phyloP scores from a whole-genome alignment of 2,888 invertebrate species.

The Gnatocerus cornutus region DNA sequence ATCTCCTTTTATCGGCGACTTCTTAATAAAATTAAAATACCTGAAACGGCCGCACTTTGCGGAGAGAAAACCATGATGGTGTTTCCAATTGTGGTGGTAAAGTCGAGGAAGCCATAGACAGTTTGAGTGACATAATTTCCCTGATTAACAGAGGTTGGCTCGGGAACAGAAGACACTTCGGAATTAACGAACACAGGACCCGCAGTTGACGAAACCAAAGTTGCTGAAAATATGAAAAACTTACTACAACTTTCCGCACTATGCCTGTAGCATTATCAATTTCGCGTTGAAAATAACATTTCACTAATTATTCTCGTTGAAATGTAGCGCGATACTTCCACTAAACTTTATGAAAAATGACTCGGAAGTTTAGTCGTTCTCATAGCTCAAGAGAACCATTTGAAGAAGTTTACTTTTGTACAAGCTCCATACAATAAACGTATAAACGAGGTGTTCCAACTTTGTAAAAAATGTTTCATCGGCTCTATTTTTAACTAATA shows the following conservation, averaged over 20 bases:
- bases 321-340: slow-evolving; percentile 44
- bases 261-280: slow-evolving; percentile 10
- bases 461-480: slow-evolving; percentile 23
- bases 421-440: slow-evolving; percentile 57
- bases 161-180: slow-evolving; percentile 53
- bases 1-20: slow-evolving; percentile 2
- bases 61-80: slow-evolving; percentile 97
- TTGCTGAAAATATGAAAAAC: slow-evolving; percentile 56
- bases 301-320: slow-evolving; percentile 35
- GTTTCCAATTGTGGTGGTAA: slow-evolving; percentile 94
- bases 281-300: slow-evolving; percentile 37
- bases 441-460: slow-evolving; percentile 53
- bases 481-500: background rate
- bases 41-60: slow-evolving; percentile 83
- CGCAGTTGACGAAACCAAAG: slow-evolving; percentile 56
- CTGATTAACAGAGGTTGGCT: slow-evolving; percentile 53
- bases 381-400: slow-evolving; percentile 59
- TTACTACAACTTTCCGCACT: background rate
- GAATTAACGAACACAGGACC: slow-evolving; percentile 68
- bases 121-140: slow-evolving; percentile 85
- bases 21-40: slow-evolving; percentile 66
- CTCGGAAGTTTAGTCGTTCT: slow-evolving; percentile 57
- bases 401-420: slow-evolving; percentile 62
- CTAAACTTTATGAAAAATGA: slow-evolving; percentile 62
- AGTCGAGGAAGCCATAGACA: slow-evolving; percentile 94